A percentile compares a stretch with the other conserved stretches of the same genome.
Evolutionary conservation across 37 sponge, comb jelly and placozoan species (phyloP).

Genomic region (Cliona cf. orientalis): DNA sequence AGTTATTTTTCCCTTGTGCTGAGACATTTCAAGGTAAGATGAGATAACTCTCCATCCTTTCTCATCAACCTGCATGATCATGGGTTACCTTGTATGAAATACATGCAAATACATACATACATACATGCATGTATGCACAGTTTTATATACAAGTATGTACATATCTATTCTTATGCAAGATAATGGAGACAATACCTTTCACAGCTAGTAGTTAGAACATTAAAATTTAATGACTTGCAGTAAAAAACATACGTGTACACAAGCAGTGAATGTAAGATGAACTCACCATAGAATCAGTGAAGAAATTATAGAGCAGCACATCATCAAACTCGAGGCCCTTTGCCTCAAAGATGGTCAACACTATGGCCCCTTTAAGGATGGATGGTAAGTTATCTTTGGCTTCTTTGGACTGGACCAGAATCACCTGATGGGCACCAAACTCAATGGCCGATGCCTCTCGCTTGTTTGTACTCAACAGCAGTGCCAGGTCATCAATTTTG

Average conservation of each 20-base stretch:
- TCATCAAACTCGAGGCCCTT: slow-evolving; percentile 94
- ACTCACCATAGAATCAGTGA: slow-evolving; percentile 83
- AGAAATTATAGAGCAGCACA: slow-evolving; percentile 90
- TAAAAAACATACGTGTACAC: no score
- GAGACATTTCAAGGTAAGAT: slow-evolving; percentile 24
- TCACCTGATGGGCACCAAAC: slow-evolving; percentile 90
- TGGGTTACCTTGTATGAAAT: not conserved
- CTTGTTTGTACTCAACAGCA: slow-evolving; percentile 79
- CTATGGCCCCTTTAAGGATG: slow-evolving; percentile 69
- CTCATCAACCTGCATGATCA: slow-evolving; percentile 36
- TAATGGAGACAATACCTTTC: no score
- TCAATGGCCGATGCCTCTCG: slow-evolving; percentile 76
- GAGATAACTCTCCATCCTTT: slow-evolving; percentile 80
- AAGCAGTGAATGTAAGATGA: not conserved
- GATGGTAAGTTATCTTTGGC: slow-evolving; percentile 65
- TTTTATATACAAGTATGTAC: no score
- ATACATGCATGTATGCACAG: no score
- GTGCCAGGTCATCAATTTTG: slow-evolving; percentile 65
- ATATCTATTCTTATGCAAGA: no score
- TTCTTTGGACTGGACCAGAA: slow-evolving; percentile 82
- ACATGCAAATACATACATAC: no score
- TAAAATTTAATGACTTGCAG: no score
- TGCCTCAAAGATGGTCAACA: slow-evolving; percentile 85
- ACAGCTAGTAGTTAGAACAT: no score
- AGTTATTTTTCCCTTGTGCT: not conserved